Percentiles rank a stretch among this genome's conserved stretches.
Conservation (phyloP, 2,113 vertebrate genomes). For the Leptocoma aspasia region DNA sequence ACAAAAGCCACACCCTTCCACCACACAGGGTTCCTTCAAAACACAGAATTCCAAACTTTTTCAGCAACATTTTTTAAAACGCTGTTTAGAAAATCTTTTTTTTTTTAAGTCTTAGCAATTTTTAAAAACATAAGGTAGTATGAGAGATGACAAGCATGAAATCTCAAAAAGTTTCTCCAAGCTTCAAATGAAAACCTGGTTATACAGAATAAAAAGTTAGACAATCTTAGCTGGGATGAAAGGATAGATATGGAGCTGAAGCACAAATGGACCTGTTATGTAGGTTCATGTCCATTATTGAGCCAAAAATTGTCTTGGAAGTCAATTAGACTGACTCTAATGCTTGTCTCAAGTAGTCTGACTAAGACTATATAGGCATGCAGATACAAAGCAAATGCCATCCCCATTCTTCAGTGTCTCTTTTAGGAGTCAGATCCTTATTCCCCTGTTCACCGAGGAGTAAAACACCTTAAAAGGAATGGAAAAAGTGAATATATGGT, state of each 20-base stretch:
- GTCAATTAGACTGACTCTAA: background rate
- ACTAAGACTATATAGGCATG: accelerated
- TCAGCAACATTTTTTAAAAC: accelerated
- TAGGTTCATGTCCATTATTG: background rate
- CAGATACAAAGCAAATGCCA: background rate
- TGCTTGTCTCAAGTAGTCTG: background rate
- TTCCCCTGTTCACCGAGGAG: background rate
- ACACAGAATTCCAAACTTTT: background rate
- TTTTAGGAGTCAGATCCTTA: background rate
- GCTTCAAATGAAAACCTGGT: background rate
- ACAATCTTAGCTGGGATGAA: background rate
- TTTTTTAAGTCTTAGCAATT: background rate
- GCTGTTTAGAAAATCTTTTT: background rate
- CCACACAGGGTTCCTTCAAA: background rate
- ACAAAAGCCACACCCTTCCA: background rate
- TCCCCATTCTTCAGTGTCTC: background rate
- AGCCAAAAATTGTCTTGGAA: background rate
- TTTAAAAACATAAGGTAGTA: background rate
- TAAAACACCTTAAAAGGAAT: background rate
- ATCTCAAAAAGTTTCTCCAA: background rate
- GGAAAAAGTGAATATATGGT: background rate
- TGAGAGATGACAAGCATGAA: background rate
- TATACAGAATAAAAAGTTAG: background rate
- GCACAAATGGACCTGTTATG: background rate
- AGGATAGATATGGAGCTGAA: background rate